Evolutionary conservation across 1,140 invertebrate species (phyloP).

Genomic region (Pissodes strobi): DNA sequence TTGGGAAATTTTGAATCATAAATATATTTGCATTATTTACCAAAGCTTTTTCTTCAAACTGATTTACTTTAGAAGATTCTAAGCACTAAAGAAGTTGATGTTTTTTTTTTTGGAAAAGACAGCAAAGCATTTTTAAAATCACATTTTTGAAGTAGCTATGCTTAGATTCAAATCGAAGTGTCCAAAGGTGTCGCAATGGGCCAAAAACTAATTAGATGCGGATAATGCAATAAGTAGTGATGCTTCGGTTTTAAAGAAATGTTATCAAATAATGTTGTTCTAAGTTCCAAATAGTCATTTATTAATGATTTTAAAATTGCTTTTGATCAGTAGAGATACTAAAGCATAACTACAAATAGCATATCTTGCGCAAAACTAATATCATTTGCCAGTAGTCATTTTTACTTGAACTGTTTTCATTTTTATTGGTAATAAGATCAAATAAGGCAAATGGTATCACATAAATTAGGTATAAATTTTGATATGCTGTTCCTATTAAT

Average conservation of each 20-base stretch:
- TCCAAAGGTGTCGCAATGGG: no score
- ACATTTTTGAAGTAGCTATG: no score
- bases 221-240: not conserved
- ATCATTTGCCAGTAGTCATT: not conserved
- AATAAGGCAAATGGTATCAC: not conserved
- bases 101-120: no score
- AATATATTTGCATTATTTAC: no score
- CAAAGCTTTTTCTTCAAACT: no score
- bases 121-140: no score
- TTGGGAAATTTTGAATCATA: no score
- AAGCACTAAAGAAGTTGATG: no score
- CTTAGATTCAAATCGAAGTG: no score
- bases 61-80: no score
- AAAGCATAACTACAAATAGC: not conserved
- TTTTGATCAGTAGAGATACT: not conserved
- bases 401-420: no score
- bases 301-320: not conserved
- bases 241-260: not conserved
- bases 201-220: not conserved
- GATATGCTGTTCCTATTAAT: not conserved
- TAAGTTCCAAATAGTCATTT: not conserved
- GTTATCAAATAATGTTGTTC: not conserved
- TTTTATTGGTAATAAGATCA: no score
- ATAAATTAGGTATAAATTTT: not conserved
- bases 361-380: not conserved